Percentiles rank a stretch among this genome's conserved stretches.
phyloP scores from a whole-genome alignment of 1,140 invertebrate genomes.

The Latrodectus geometricus region DNA sequence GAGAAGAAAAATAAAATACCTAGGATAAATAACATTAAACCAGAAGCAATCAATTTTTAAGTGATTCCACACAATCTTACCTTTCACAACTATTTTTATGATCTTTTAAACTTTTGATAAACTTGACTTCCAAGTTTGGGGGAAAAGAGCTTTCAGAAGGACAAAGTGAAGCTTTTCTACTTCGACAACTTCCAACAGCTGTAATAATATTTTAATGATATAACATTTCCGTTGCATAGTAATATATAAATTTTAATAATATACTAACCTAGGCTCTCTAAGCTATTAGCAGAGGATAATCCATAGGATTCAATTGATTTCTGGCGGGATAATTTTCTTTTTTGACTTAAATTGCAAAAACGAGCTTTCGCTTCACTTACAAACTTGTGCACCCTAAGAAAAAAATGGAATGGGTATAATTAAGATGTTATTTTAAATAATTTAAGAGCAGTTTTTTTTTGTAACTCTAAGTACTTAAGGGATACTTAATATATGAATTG shows the following conservation, averaged over 20 bases:
- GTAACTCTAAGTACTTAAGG: too few species aligned
- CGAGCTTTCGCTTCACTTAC: conserved; percentile 70
- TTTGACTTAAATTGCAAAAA: conserved; percentile 44
- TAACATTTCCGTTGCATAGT: neutral
- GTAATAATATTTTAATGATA: neutral
- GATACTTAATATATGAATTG: too few species aligned
- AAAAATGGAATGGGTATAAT: too few species aligned
- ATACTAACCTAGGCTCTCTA: conserved; percentile 75
- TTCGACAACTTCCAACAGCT: conserved; percentile 35
- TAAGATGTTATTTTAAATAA: too few species aligned
- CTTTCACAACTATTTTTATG: conserved; percentile 79
- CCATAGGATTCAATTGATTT: conserved; percentile 60
- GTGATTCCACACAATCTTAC: conserved; percentile 40
- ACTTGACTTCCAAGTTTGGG: conserved; percentile 71
- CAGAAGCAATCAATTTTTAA: too few species aligned
- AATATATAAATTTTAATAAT: neutral
- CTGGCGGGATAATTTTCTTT: conserved; percentile 47
- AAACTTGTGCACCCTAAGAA: conserved; percentile 73
- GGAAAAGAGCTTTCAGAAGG: conserved; percentile 69
- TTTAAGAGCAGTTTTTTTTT: too few species aligned
- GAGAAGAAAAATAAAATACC: neutral
- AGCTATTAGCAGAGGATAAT: conserved; percentile 74
- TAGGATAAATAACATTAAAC: neutral
- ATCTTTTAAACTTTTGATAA: conserved; percentile 65
- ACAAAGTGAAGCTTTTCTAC: conserved; percentile 64